phyloP scores from a whole-genome alignment of 64 coral and sea anemone genomes.

The Montipora foliosa region DNA sequence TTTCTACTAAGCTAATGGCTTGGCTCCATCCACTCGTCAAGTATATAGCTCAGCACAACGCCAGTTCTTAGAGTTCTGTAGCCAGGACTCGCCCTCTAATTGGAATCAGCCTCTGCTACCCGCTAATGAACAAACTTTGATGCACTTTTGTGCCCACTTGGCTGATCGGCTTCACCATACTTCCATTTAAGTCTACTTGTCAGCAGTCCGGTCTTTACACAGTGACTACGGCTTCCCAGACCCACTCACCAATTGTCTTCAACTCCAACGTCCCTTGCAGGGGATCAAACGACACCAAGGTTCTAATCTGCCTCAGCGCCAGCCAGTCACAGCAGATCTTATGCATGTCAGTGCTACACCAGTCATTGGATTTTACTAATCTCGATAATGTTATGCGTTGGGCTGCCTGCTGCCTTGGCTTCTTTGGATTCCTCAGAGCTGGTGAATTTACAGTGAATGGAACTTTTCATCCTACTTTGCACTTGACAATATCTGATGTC shows the following conservation, averaged over 20 bases:
- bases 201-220: background rate
- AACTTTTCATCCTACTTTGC: background rate
- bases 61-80: background rate
- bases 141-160: too few relatives aligned
- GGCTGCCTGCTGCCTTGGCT: slow-evolving; percentile 16
- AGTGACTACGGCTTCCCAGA: slow-evolving; percentile 39
- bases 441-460: slow-evolving; percentile 6
- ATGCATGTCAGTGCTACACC: background rate
- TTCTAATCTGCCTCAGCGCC: background rate
- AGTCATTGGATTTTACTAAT: background rate
- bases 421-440: slow-evolving; percentile 1
- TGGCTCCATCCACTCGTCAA: slow-evolving; percentile 27
- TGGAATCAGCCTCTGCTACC: too few relatives aligned
- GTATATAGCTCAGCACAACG: background rate
- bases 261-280: background rate
- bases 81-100: background rate
- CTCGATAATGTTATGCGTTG: slow-evolving; percentile 3
- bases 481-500: background rate
- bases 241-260: background rate
- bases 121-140: too few relatives aligned
- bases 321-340: slow-evolving; percentile 5
- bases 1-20: background rate
- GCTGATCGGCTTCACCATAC: too few relatives aligned
- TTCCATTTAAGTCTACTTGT: too few relatives aligned
- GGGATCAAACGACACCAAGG: slow-evolving; percentile 17